These are phyloP conservation scores for Octonoba sinensis DNA, from an alignment of 2,888 invertebrate species.

Conservation along the genomic window DNA sequence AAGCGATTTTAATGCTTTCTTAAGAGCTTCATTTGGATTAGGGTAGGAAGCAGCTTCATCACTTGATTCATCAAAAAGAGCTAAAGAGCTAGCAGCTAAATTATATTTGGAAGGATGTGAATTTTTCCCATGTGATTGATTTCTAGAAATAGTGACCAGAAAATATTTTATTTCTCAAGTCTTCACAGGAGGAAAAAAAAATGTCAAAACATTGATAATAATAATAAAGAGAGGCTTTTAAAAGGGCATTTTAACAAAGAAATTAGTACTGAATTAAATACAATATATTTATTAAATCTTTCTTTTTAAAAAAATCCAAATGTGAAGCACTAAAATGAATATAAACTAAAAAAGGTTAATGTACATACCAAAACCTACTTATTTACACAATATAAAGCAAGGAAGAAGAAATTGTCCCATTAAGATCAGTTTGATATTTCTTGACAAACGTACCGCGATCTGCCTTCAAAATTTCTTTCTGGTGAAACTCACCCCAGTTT, in stretches of 20 bases:
- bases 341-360: neutral
- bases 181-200: too few species aligned
- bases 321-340: neutral
- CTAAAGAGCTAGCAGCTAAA: conserved; percentile 59
- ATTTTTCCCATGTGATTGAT: conserved; percentile 13
- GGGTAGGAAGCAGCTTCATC: conserved; percentile 42
- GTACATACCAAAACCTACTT: neutral
- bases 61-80: conserved; percentile 55
- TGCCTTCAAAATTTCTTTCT: too few species aligned
- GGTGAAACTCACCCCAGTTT: too few species aligned
- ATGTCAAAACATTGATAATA: neutral
- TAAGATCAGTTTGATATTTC: too few species aligned
- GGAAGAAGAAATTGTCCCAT: too few species aligned
- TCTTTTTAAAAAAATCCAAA: neutral
- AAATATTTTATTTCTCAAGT: neutral
- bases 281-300: neutral
- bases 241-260: neutral
- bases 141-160: neutral
- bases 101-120: conserved; percentile 46
- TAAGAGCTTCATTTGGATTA: conserved; percentile 78
- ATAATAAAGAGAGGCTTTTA: neutral
- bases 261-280: neutral
- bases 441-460: too few species aligned
- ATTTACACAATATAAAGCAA: neutral
- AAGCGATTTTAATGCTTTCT: conserved; percentile 74